Evolutionary conservation across 1,140 invertebrate genomes (phyloP), one percentile per base, ranked within the genome.

Genomic region (Thereuonema tuberculata): DNA sequence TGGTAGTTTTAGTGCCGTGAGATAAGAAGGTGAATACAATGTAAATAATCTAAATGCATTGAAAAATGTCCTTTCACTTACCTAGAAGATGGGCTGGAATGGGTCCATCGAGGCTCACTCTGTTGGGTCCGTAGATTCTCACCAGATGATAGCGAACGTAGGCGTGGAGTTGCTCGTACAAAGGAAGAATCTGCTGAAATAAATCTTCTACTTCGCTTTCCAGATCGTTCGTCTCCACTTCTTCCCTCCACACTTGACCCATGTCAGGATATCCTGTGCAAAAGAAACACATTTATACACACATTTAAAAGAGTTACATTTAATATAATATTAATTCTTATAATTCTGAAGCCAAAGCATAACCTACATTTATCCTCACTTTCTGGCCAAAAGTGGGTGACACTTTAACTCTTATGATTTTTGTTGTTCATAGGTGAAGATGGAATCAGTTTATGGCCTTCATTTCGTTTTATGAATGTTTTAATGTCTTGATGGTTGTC

Each of bases 11-110:
- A n/a, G n/a, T n/a, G n/a, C n/a, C n/a, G n/a, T n/a, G n/a, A n/a
- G n/a, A n/a, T n/a, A n/a, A n/a, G 24, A 21, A 50, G 17, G 21
- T 50, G 21, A 9, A 21, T 50, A 50, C 5, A 65, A 55, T 59
- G 26, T 60, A 24, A 25, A 56, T 55, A 47, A 27, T 25, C 37
- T 46, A 15, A 55, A 2, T 3, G 5, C 20, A 2, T 63, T 21
- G 21, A 31, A 17, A 1, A 62, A n/a, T n/a, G n/a, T n/a, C n/a
- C n/a, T n/a, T n/a, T 54, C 31, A 66, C 67, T 72, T 75, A 76
- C 86, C 87, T 24, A 90, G 69, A 25, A 75, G 61, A 63, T 75
- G 73, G 25, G 72, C 72, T 1, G 72, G 73, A 26, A 75, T 74
- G 59, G 73, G 72, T 15, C 71, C 72, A 31, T 63, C 62, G 1